Conservation (phyloP, 2,797 vertebrate genomes). For the Meriones psammophilus region DNA sequence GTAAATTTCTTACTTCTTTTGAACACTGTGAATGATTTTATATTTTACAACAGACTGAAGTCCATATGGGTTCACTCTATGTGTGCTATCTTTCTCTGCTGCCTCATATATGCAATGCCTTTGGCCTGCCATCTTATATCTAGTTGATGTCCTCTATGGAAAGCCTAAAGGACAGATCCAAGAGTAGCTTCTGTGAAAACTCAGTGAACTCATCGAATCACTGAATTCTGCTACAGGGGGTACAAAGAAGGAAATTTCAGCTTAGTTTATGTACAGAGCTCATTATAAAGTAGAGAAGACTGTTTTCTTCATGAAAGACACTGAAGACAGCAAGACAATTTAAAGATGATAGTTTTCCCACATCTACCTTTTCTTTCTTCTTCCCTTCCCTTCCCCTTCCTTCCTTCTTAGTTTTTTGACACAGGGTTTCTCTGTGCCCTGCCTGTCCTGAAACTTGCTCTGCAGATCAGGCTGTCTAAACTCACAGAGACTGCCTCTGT, state of each 20-base stretch:
- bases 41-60: not conserved
- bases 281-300: not conserved
- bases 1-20: constrained; percentile 4
- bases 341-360: not conserved
- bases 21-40: not conserved
- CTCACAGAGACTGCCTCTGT: no score
- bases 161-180: not conserved
- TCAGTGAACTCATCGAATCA: not conserved
- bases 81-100: not conserved
- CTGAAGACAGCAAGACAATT: not conserved
- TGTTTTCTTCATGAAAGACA: not conserved
- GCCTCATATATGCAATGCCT: not conserved
- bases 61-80: not conserved
- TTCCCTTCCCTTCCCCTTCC: no score
- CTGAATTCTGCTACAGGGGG: not conserved
- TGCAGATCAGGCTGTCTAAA: no score
- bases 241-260: not conserved
- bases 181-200: not conserved
- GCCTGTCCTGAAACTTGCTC: no score
- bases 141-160: not conserved
- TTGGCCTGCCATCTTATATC: not conserved
- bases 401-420: no score
- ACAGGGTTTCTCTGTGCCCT: no score
- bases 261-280: not conserved
- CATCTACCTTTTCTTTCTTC: not conserved